Evolutionary conservation across 2,888 invertebrate species (phyloP).

Genomic region (Perithous albicinctus): DNA sequence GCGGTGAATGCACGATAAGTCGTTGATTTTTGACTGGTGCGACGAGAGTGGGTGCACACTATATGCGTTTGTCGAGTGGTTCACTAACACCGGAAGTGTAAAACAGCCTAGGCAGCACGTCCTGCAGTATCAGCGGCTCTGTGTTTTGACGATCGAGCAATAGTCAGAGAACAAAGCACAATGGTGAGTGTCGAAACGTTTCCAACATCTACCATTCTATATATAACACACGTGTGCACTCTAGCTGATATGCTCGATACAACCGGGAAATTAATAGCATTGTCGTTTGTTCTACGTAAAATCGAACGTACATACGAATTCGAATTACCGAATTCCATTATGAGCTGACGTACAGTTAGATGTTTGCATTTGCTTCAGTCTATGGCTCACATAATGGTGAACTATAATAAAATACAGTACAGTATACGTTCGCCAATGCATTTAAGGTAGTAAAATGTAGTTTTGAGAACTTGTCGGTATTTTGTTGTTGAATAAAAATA

Average conservation of each 20-base stretch:
- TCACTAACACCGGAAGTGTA: slow-evolving; percentile 54
- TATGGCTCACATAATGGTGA: neutral
- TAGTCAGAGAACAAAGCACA: slow-evolving; percentile 40
- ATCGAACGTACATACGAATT: slow-evolving; percentile 24
- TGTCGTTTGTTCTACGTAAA: slow-evolving; percentile 6
- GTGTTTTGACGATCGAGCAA: slow-evolving; percentile 52
- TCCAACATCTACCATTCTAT: neutral
- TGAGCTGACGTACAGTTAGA: neutral
- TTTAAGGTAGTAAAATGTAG: no score
- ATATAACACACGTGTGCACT: slow-evolving; percentile 13
- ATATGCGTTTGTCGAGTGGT: slow-evolving; percentile 46
- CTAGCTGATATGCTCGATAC: neutral
- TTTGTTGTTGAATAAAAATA: no score
- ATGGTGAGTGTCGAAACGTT: slow-evolving; percentile 56
- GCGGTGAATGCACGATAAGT: slow-evolving; percentile 43
- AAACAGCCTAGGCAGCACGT: slow-evolving; percentile 26
- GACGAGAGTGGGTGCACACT: slow-evolving; percentile 51
- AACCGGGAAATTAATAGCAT: neutral
- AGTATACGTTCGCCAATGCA: neutral
- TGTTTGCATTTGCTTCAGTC: neutral
- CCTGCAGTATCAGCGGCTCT: slow-evolving; percentile 31
- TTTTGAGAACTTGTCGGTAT: no score
- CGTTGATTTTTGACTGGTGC: slow-evolving; percentile 55
- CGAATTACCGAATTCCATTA: slow-evolving; percentile 10
- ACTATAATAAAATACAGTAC: neutral